A percentile compares a stretch with the other conserved stretches of the same genome.
Conservation (phyloP, 2,888 invertebrate species). For the Ophion costatus region DNA sequence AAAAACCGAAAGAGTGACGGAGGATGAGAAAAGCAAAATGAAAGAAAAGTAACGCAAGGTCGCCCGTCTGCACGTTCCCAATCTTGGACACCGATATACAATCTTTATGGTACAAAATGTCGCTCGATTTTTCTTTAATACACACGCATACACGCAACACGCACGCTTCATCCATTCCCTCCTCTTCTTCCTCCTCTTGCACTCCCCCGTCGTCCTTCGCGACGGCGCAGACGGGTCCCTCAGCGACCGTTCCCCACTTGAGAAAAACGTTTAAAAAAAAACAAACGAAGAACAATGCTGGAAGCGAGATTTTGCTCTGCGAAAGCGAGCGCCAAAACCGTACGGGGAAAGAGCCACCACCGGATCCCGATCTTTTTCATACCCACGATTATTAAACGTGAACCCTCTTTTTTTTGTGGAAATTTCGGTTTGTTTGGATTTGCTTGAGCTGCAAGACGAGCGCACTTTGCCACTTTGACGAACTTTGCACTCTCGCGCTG, state of each 20-base stretch:
- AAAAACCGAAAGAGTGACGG: not conserved
- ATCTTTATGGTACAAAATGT: constrained; percentile 44
- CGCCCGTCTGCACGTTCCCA: constrained; percentile 28
- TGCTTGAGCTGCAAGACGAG: not conserved
- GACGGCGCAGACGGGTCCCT: constrained; percentile 24
- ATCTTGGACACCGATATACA: constrained; percentile 41
- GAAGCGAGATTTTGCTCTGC: constrained; percentile 11
- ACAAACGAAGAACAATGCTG: not conserved
- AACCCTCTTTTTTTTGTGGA: constrained; percentile 5
- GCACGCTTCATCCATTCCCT: not conserved
- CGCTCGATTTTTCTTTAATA: not conserved
- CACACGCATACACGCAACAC: constrained; percentile 17
- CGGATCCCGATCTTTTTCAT: not conserved
- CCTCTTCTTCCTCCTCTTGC: constrained; percentile 17
- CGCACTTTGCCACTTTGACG: not conserved
- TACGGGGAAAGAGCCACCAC: not conserved
- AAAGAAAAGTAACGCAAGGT: constrained; percentile 2
- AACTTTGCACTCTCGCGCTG: constrained; percentile 7
- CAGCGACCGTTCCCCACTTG: constrained; percentile 16
- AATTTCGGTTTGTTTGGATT: too few species aligned
- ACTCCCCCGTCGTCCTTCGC: constrained; percentile 12
- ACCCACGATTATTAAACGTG: constrained; percentile 30
- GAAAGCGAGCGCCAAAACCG: not conserved
- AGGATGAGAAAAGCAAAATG: not conserved
- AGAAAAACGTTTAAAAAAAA: not conserved